Evolutionary conservation across 1,140 invertebrate species (phyloP), one percentile per base, ranked within the genome.

Genomic region (Pachypsylla venusta): DNA sequence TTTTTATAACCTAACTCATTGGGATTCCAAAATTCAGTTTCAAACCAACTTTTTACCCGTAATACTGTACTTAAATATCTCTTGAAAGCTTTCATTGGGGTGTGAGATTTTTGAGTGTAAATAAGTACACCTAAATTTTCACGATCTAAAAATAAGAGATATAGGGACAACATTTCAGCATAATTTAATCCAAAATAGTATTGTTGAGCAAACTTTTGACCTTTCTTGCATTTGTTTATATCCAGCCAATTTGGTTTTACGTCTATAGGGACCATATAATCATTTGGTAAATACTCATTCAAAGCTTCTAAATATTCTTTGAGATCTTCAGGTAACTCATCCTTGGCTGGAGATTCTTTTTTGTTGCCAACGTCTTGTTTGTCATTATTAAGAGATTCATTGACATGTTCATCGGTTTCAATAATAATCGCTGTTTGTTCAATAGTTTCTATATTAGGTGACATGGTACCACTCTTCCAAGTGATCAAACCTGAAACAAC

Each of bases 51-150:
- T 35, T 67, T 65, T 0, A 80, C 64, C 22, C 75, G 70, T 0
- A 62, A 59, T 0, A 66, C 64, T 0, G 79, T 79, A 7, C 70
- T 72, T 13, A 79, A 54, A 56, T 79, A 79, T 26, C 89, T 76
- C 59, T 76, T 78, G 68, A 87, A 88, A 0, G 88, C 81, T 0
- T 76, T 77, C 25, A 73, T 75, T 0, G 74, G 69, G 2, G 76
- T 79, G 26, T 74, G 76, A 2, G 83, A 85, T 55, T 79, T 77
- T 0, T 75, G 71, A 0, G 84, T 83, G 48, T 79, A 80, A 1
- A 81, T 75, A 1, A 87, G 66, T 0, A 85, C 72, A 3, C 75
- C 70, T 0, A 85, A 63, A 26, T 81, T 79, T 2, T 78, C 75
- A 0, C 79, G 76, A 26, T 82, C 73, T 0, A 78, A 71, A 30